These are phyloP conservation scores for Lottia gigantea DNA, from an alignment of 2,888 invertebrate genomes.

Conservation along the genomic window DNA sequence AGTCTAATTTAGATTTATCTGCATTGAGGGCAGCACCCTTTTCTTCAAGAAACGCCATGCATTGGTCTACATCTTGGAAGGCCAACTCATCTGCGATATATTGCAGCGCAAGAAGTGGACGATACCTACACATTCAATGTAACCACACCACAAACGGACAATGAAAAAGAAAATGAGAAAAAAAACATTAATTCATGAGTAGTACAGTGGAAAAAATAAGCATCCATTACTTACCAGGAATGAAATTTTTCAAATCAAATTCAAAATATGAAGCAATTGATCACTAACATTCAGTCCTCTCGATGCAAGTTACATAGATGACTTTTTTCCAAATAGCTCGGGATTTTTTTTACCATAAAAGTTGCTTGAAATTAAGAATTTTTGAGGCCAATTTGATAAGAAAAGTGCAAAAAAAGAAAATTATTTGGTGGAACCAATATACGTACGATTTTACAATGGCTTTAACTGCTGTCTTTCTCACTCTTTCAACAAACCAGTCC, in stretches of 20 bases:
- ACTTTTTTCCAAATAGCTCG: too few relatives aligned
- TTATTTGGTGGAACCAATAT: slow-evolving; percentile 53
- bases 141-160: slow-evolving; percentile 48
- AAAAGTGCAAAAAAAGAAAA: slow-evolving; percentile 17
- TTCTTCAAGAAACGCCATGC: slow-evolving; percentile 87
- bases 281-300: too few relatives aligned
- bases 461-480: slow-evolving; percentile 90
- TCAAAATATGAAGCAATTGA: too few relatives aligned
- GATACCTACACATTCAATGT: slow-evolving; percentile 79
- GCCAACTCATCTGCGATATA: slow-evolving; percentile 89
- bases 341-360: too few relatives aligned
- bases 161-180: slow-evolving; percentile 26
- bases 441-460: slow-evolving; percentile 97
- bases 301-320: too few relatives aligned
- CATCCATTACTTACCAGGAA: too few relatives aligned
- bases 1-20: slow-evolving; percentile 80
- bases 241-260: too few relatives aligned
- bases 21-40: slow-evolving; percentile 75
- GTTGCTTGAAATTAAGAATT: slow-evolving; percentile 13
- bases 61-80: slow-evolving; percentile 85
- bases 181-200: slow-evolving; percentile 12
- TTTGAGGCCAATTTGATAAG: not conserved
- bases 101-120: slow-evolving; percentile 88
- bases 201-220: too few relatives aligned
- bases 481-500: slow-evolving; percentile 97